phyloP scores from a whole-genome alignment of 2,113 vertebrate species.

The Macaca nemestrina region DNA sequence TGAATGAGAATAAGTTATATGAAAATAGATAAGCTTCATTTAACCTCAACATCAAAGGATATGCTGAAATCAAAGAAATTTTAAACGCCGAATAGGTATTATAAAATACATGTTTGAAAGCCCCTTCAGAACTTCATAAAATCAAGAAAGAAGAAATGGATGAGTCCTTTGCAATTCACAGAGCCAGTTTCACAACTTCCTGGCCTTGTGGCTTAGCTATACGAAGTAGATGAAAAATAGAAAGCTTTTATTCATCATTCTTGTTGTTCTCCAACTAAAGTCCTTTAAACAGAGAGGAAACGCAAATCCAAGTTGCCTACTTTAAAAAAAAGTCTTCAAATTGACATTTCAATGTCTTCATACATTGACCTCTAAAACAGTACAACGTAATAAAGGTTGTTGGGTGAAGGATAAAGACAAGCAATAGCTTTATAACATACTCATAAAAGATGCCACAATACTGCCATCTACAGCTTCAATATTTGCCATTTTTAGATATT shows the following conservation, averaged over 20 bases:
- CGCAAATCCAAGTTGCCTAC: neutral
- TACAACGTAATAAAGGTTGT: neutral
- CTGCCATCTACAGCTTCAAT: conserved; percentile 43
- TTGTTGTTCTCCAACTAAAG: neutral
- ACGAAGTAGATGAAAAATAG: neutral
- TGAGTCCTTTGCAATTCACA: neutral
- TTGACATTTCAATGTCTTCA: conserved; percentile 30
- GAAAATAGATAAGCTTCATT: neutral
- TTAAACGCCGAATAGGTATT: neutral
- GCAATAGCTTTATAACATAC: neutral
- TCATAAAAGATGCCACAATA: neutral
- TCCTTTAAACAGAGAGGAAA: neutral
- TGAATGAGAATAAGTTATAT: neutral
- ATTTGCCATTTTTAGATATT: neutral
- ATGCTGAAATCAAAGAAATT: neutral
- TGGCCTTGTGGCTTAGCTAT: neutral
- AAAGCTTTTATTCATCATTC: neutral
- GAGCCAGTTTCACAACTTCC: neutral
- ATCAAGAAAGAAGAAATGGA: too few relatives aligned
- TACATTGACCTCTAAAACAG: conserved; percentile 2
- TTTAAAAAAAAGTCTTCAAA: neutral
- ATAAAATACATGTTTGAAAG: neutral
- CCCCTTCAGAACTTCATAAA: neutral
- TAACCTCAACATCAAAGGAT: neutral
- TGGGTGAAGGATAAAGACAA: neutral